Conservation (phyloP, 2,113 vertebrate species). For the Laticauda laticaudata region DNA sequence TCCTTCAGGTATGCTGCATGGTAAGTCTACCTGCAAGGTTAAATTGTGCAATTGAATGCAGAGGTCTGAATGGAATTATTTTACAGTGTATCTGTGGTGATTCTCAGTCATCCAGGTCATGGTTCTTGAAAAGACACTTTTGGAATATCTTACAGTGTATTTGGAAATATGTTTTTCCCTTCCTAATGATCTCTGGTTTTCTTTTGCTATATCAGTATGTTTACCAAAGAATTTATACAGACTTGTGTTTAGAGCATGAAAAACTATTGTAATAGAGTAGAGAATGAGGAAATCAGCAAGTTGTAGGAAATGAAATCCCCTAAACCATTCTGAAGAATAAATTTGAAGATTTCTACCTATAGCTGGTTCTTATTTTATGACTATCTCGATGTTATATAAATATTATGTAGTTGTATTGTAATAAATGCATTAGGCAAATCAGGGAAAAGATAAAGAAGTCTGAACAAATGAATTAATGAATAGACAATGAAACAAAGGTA, state of each 20-base stretch:
- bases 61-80: not conserved
- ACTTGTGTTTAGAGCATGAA: not conserved
- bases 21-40: not conserved
- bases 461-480: not conserved
- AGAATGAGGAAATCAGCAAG: not conserved
- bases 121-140: not conserved
- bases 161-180: not conserved
- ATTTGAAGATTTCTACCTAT: not conserved
- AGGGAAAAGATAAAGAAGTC: not conserved
- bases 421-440: not conserved
- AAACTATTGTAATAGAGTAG: not conserved
- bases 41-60: not conserved
- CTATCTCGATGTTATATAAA: not conserved
- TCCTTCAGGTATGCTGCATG: not conserved
- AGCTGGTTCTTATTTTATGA: not conserved
- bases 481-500: slow-evolving; percentile 4
- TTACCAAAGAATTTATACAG: not conserved
- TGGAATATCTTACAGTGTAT: not conserved
- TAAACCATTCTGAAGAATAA: not conserved
- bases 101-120: not conserved
- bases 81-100: not conserved
- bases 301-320: not conserved
- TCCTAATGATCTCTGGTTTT: no score
- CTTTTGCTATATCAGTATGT: not conserved
- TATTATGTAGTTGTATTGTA: not conserved